These are phyloP conservation scores for Pherbina coryleti DNA, from an alignment of 2,888 invertebrate species.

Conservation along the genomic window DNA sequence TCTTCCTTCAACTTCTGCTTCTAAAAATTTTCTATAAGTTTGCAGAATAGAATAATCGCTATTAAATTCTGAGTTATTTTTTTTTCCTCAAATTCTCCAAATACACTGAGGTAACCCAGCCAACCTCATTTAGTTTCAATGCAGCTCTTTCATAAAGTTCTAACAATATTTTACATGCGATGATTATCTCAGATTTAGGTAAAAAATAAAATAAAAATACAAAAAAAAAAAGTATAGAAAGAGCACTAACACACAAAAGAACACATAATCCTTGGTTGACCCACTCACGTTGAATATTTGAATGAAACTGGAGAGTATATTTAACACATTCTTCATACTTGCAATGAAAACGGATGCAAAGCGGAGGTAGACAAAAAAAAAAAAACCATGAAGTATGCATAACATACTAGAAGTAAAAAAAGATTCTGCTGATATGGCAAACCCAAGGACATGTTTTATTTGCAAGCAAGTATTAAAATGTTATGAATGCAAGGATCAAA, in stretches of 20 bases:
- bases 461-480: constrained; percentile 7
- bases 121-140: not conserved
- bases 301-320: not conserved
- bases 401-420: constrained; percentile 9
- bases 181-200: not conserved
- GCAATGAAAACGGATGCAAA: not conserved
- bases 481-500: too few relatives aligned
- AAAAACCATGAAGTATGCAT: not conserved
- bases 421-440: constrained; percentile 1
- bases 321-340: constrained; percentile 5
- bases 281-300: constrained; percentile 5
- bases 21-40: too few relatives aligned
- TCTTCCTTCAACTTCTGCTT: too few relatives aligned
- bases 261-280: constrained; percentile 9
- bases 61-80: too few relatives aligned
- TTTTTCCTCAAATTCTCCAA: too few relatives aligned
- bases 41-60: not conserved
- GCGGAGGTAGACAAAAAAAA: too few relatives aligned
- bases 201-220: not conserved
- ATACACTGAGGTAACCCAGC: too few relatives aligned
- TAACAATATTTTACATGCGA: not conserved
- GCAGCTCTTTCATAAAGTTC: not conserved
- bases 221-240: not conserved
- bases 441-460: constrained; percentile 30
- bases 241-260: not conserved